A percentile compares a stretch with the other conserved stretches of the same genome.
These are phyloP conservation scores for Sanderia malayensis DNA, from an alignment of 30 jellyfish, hydroid and myxozoan genomes.

Conservation along the genomic window DNA sequence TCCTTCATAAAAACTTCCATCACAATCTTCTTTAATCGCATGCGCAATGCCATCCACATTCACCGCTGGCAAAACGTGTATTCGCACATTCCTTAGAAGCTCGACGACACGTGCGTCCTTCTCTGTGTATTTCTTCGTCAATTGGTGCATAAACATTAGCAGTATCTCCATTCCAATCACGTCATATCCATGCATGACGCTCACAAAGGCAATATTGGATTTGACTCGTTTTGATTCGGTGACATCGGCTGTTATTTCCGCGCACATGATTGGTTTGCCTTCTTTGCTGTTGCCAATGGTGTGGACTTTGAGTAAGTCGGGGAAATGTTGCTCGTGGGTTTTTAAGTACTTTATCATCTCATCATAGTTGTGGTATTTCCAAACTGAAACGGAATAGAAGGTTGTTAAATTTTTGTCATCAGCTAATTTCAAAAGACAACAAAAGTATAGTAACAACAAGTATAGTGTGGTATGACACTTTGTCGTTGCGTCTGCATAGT, in stretches of 20 bases:
- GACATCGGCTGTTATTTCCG: constrained; percentile 52
- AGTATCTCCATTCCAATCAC: constrained; percentile 78
- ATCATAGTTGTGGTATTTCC: constrained; percentile 77
- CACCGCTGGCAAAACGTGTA: constrained; percentile 75
- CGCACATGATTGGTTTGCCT: constrained; percentile 48
- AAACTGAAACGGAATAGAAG: not conserved
- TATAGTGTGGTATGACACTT: too few relatives aligned
- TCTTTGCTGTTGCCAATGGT: constrained; percentile 53
- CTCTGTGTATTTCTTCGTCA: constrained; percentile 64
- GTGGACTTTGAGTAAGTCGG: constrained; percentile 48
- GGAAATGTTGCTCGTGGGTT: constrained; percentile 81
- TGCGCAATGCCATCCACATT: constrained; percentile 80
- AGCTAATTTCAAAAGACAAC: too few relatives aligned
- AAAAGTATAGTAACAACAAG: too few relatives aligned
- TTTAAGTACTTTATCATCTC: constrained; percentile 59
- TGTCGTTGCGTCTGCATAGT: too few relatives aligned
- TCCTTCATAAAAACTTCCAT: constrained; percentile 70
- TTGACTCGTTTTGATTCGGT: constrained; percentile 29
- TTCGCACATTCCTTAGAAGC: constrained; percentile 43
- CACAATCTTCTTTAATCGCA: constrained; percentile 89
- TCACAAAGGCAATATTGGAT: constrained; percentile 76
- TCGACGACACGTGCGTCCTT: constrained; percentile 46
- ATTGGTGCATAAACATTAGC: constrained; percentile 83
- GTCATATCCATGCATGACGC: constrained; percentile 88
- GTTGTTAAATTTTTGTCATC: not conserved